These are phyloP conservation scores for Tetranychus truncatus DNA, from an alignment of 2,888 invertebrate species.

Conservation along the genomic window DNA sequence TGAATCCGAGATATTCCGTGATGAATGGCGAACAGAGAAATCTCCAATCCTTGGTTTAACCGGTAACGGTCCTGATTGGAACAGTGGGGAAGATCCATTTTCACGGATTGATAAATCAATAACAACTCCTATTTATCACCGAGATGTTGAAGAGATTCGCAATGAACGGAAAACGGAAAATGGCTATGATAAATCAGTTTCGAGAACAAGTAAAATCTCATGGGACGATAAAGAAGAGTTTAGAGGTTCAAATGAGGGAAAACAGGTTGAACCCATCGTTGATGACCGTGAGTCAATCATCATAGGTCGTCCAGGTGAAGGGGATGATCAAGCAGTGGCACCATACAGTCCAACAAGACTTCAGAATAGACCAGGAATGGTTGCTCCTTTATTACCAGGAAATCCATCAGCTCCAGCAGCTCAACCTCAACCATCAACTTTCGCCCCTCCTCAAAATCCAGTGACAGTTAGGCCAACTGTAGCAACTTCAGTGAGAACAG, in stretches of 20 bases:
- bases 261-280: neutral
- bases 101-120: neutral
- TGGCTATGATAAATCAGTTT: constrained; percentile 8
- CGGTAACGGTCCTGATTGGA: neutral
- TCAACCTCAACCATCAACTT: neutral
- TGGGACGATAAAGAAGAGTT: constrained; percentile 13
- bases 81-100: constrained; percentile 3
- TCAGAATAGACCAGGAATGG: neutral
- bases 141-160: constrained; percentile 8
- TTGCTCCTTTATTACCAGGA: neutral
- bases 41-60: neutral
- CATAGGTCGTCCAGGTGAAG: neutral
- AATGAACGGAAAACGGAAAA: neutral
- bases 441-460: neutral
- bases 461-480: neutral
- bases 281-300: neutral
- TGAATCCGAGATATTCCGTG: neutral
- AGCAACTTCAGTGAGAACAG: neutral
- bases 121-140: neutral
- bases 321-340: neutral
- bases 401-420: neutral
- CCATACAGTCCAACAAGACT: neutral
- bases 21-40: constrained; percentile 2
- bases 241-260: neutral
- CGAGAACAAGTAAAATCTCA: constrained; percentile 2